Evolutionary conservation across 2,888 invertebrate genomes (phyloP).

Genomic region (Zeuzera pyrina): DNA sequence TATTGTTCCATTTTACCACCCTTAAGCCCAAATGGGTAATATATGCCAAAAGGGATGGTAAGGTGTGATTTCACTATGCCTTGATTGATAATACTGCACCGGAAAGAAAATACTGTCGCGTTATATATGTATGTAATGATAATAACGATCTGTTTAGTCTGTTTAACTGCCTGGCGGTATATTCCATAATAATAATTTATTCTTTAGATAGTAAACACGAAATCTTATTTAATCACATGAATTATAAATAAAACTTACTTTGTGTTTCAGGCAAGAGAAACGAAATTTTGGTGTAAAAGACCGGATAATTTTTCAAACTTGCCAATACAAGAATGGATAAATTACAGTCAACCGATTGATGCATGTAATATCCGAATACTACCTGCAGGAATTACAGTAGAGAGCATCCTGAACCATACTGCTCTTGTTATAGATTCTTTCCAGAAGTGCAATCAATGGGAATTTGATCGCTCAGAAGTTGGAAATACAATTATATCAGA

Average conservation of each 20-base stretch:
- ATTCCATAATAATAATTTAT: no score
- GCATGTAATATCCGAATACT: conserved; percentile 72
- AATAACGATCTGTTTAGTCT: no score
- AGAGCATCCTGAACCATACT: conserved; percentile 46
- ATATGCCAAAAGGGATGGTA: no score
- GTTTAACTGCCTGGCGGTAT: no score
- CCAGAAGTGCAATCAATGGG: conserved; percentile 74
- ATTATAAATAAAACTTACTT: background rate
- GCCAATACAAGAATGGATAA: conserved; percentile 75
- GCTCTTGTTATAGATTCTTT: conserved; percentile 49
- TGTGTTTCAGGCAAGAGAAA: conserved; percentile 71
- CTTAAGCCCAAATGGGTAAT: no score
- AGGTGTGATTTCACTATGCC: no score
- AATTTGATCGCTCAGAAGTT: conserved; percentile 68
- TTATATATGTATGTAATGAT: no score
- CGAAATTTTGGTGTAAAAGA: conserved; percentile 79
- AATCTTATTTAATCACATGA: no score
- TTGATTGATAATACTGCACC: no score
- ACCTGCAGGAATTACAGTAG: conserved; percentile 38
- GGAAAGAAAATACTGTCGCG: no score
- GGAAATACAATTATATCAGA: conserved; percentile 82
- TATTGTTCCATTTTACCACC: no score
- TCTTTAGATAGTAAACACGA: no score
- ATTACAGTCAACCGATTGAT: conserved; percentile 76
- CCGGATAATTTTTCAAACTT: conserved; percentile 71